These are phyloP conservation scores for Mastacembelus armatus DNA, from an alignment of 2,797 vertebrate species.

Conservation along the genomic window DNA sequence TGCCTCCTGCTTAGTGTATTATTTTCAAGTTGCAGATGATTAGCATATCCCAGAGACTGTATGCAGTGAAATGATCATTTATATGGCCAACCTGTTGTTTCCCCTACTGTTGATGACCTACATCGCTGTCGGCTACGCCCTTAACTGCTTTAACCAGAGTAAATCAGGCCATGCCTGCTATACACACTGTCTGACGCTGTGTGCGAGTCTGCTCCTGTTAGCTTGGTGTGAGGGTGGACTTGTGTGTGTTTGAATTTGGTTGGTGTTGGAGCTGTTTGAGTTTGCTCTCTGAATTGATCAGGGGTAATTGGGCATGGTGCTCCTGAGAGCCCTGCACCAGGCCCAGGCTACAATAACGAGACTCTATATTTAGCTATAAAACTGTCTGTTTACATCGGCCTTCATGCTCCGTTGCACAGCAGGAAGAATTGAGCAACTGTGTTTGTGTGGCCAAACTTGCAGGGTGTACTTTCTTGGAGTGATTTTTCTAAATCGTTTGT, in stretches of 20 bases:
- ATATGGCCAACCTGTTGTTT: slow-evolving; percentile 53
- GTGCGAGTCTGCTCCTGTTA: slow-evolving; percentile 37
- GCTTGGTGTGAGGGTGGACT: slow-evolving; percentile 21
- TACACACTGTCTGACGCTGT: slow-evolving; percentile 8
- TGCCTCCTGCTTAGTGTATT: slow-evolving; percentile 26
- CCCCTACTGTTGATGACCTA: slow-evolving; percentile 43
- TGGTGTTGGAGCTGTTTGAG: slow-evolving; percentile 41
- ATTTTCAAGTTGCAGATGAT: no score
- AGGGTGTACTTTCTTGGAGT: not conserved
- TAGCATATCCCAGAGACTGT: slow-evolving; percentile 33
- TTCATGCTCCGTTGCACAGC: slow-evolving; percentile 40
- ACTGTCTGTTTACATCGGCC: slow-evolving; percentile 66
- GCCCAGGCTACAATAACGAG: slow-evolving; percentile 59
- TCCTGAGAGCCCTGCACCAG: slow-evolving; percentile 36
- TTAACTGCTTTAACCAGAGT: slow-evolving; percentile 26
- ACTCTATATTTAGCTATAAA: slow-evolving; percentile 59
- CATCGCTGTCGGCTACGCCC: slow-evolving; percentile 47
- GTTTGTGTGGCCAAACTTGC: slow-evolving; percentile 43
- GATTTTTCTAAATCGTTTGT: slow-evolving; percentile 44
- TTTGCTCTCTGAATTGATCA: slow-evolving; percentile 59
- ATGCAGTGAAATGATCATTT: slow-evolving; percentile 18
- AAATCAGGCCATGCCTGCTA: slow-evolving; percentile 41
- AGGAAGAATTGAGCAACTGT: slow-evolving; percentile 27
- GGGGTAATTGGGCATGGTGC: slow-evolving; percentile 60
- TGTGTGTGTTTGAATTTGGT: slow-evolving; percentile 38